phyloP scores from a whole-genome alignment of 1,140 invertebrate genomes.

The Bilobella aurantiaca region DNA sequence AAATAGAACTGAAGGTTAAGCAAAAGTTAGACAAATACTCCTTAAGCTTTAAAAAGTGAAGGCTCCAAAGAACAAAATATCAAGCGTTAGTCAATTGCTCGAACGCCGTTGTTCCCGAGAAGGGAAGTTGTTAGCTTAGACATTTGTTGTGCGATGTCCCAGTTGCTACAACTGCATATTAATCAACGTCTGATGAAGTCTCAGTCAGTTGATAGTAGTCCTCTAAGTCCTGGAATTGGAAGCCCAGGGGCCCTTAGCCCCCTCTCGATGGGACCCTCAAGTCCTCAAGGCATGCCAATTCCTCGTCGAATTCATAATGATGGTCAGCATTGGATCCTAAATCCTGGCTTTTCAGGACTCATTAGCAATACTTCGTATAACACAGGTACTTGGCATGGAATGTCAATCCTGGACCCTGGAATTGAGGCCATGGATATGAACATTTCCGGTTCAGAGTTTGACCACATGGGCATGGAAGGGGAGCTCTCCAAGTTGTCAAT shows the following conservation, averaged over 20 bases:
- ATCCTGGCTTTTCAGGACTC: constrained; percentile 14
- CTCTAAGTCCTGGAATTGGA: constrained; percentile 18
- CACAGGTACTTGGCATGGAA: constrained; percentile 12
- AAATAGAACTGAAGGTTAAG: no score
- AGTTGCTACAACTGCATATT: constrained; percentile 33
- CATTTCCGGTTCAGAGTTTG: constrained; percentile 14
- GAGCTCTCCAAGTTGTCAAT: constrained; percentile 35
- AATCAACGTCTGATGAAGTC: constrained; percentile 26
- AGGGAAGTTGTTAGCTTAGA: not conserved
- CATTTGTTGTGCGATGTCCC: constrained; percentile 22
- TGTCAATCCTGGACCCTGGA: constrained; percentile 7
- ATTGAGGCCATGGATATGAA: constrained; percentile 21
- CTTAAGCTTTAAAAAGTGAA: no score
- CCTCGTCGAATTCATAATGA: constrained; percentile 16
- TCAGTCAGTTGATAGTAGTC: constrained; percentile 28
- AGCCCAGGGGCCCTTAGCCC: constrained; percentile 29
- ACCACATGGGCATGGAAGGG: constrained; percentile 30
- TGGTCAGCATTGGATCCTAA: constrained; percentile 29
- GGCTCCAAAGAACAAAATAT: not conserved
- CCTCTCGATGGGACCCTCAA: constrained; percentile 29
- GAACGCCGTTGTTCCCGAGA: not conserved
- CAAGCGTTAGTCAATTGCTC: not conserved
- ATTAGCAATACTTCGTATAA: not conserved
- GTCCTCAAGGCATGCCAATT: constrained; percentile 34
- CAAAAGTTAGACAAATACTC: no score